Evolutionary conservation across 2,888 invertebrate genomes (phyloP), one percentile per base, ranked within the genome.

Genomic region (Hecatera dysodea): DNA sequence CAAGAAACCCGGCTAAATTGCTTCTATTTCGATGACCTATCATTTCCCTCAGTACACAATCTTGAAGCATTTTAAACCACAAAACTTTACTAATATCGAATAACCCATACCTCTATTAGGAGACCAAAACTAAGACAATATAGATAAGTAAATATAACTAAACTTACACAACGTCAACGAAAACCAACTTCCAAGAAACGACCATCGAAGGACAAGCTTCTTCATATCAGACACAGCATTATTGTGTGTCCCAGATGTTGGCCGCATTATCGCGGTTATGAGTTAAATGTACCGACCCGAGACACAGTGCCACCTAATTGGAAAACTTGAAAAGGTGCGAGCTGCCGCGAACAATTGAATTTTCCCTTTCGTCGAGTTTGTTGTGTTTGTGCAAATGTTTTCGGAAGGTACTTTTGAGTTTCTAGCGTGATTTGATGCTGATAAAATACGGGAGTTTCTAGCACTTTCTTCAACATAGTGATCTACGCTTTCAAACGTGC

Each of bases 261-360:
- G 60, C 78, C 80, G 80, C 86, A 90, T 92, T 92, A 91, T 91
- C 90, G 86, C 75, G 68, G 78, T 87, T 87, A 86, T 92, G 90
- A 92, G 88, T 90, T 90, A 88, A 91, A 91, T 92, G 87, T 91
- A 87, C 87, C 86, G 85, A 83, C 82, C 83, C 75, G 86, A 90
- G 78, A 89, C 90, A 89, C 89, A 87, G 88, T 91, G 87, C 87
- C 88, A 86, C 84, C 87, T 93, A 93, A 93, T 93, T 93, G 92
- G 93, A 90, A 92, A 92, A 93, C 92, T 94, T 93, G 88, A 91
- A 92, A 91, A 93, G 92, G 92, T 93, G 91, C 84, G 71, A 84
- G 81, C 81, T 84, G 86, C 86, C 85, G 86, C 84, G 80, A 88
- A 89, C 90, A 91, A 91, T 92, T 91, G 91, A 92, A 92, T 91